Evolutionary conservation across 2,113 vertebrate genomes (phyloP), one percentile per base, ranked within the genome.

Genomic region (Synodontis membranacea): DNA sequence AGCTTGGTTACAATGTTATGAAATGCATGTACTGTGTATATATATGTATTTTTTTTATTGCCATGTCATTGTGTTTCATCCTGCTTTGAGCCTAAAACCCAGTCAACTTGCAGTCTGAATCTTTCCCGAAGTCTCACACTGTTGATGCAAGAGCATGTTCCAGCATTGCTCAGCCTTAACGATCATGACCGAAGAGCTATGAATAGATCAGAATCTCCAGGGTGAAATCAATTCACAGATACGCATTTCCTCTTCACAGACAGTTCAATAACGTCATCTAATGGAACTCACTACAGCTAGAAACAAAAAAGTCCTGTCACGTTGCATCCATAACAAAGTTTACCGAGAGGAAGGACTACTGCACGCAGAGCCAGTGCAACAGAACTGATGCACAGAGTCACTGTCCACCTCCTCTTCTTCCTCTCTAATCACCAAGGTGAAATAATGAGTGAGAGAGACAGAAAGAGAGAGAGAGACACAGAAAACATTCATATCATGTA

Each of bases 341-440:
- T 97, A 97, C 94, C 96, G 96, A 94, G 96, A 97, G 90, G 97
- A 97, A 89, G 96, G 96, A 93, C 96, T 97, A 94, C 96, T 97
- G 96, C 96, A 96, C 93, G 96, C 96, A 82, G 96, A 97, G 92
- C 96, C 96, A 17, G 96, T 96, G 94, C 97, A 97, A 96, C 97
- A 98, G 94, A 98, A 97, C 94, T 97, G 96, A 94, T 97, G 97
- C 92, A 95, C 93, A 93, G 96, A 96, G 95, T 97, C 96, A 89
- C 95, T 96, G 90, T 96, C 95, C 89, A 96, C 94, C 90, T 97
- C 95, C 92, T 97, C 96, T 95, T 96, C 80, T 74, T 83, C 86
- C 86, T 82, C 78, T 87, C 88, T 89, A 66, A 34, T 83, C 52
- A 83, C n/a, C 78, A 87, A 62, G 54, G 91, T 46, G 68, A 83